A percentile compares a stretch with the other conserved stretches of the same genome.
These are phyloP conservation scores for Tetropium fuscum DNA, from an alignment of 2,888 invertebrate genomes.

Conservation along the genomic window DNA sequence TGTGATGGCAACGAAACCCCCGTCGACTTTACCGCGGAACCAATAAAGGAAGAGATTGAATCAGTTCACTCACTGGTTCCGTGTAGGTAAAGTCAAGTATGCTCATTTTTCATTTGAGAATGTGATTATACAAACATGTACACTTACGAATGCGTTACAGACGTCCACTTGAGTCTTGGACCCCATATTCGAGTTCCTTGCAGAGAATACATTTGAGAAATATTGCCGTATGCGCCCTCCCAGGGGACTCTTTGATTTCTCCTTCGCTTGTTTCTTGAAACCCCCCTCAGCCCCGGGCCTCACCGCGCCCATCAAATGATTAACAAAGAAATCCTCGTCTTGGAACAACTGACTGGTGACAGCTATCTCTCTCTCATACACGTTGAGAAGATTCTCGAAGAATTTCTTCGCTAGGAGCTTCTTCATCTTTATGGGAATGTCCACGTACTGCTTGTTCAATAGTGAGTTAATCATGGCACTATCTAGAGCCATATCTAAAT, in stretches of 20 bases:
- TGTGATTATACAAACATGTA: too few relatives aligned
- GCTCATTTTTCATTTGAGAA: too few relatives aligned
- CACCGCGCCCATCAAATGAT: conserved; percentile 24
- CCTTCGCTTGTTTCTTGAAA: conserved; percentile 8
- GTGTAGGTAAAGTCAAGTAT: too few relatives aligned
- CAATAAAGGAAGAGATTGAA: too few relatives aligned
- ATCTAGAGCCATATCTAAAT: too few relatives aligned
- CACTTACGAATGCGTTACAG: background rate
- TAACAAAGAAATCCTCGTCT: conserved; percentile 39
- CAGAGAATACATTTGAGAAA: background rate
- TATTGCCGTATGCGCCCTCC: conserved; percentile 2
- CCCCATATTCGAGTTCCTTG: too few relatives aligned
- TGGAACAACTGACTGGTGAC: conserved; percentile 36
- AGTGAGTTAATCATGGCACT: too few relatives aligned
- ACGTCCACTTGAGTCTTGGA: too few relatives aligned
- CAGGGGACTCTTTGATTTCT: conserved; percentile 4
- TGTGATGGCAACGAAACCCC: too few relatives aligned
- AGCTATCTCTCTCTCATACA: conserved; percentile 44
- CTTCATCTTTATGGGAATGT: conserved; percentile 23
- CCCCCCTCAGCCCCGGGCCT: background rate
- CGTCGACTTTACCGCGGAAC: too few relatives aligned
- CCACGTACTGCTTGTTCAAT: too few relatives aligned
- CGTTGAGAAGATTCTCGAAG: conserved; percentile 39
- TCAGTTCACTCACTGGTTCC: too few relatives aligned
- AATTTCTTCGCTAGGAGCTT: conserved; percentile 35